Evolutionary conservation across 2,113 vertebrate species (phyloP), one percentile per base, ranked within the genome.

Genomic region (Platycercus adscitus): DNA sequence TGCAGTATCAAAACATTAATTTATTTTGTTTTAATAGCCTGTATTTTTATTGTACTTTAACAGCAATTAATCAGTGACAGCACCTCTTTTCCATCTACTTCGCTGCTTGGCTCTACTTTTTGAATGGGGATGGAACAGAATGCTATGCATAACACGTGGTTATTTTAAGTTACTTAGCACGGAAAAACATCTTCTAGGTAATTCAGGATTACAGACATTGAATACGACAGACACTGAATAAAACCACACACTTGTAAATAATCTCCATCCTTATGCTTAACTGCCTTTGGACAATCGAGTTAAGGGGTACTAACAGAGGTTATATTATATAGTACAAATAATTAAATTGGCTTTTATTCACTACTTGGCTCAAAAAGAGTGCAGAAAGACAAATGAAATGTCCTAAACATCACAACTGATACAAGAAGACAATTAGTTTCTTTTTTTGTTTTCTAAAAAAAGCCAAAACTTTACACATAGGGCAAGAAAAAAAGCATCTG

Each of bases 21-120:
- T 97, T 92, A 96, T 96, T 97, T 97, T 97, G 68, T 85, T 97
- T 97, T 95, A 97, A 93, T 95, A 91, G 92, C n/a, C 88, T 95
- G 70, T 88, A 92, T 93, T 97, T 97, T 97, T 94, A 98, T 91
- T 93, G 91, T 92, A 96, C 91, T 96, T 97, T 96, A 96, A 95
- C 89, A 96, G 92, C 70, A 96, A 97, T 96, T 97, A 95, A 97
- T 97, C 93, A 96, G 85, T 95, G 95, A 95, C 61, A 96, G 86
- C 50, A 96, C 79, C 92, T 94, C 92, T 96, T 97, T 88, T 79
- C 91, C 94, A 96, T 96, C 86, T 95, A 96, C 35, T 96, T 93
- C 68, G 94, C 81, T 90, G 43, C 91, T 60, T 61, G 93, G 75
- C 56, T 97, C 79, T 91, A 81, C 84, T 85, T 91, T 91, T 97